Conservation (phyloP, 2,888 invertebrate genomes). For the Andrena chrysosceles region DNA sequence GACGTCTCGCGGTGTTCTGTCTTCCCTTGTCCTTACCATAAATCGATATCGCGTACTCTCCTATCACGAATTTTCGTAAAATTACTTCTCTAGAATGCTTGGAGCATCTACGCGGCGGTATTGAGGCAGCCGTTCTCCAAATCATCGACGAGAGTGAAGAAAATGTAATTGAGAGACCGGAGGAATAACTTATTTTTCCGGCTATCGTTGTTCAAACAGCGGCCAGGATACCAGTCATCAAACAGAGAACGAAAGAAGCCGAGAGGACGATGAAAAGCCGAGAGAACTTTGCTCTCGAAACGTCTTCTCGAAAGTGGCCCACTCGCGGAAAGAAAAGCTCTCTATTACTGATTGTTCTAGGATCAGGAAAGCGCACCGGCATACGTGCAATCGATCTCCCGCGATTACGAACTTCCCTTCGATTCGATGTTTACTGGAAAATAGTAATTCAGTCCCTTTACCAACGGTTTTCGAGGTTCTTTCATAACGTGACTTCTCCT, state of each 20-base stretch:
- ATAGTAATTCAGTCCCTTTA: neutral
- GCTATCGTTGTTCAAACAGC: constrained; percentile 39
- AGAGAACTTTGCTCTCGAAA: constrained; percentile 31
- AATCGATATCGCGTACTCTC: neutral
- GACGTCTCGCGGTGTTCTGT: neutral
- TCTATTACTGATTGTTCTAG: constrained; percentile 9
- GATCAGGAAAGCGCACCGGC: neutral
- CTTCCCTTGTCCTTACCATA: neutral
- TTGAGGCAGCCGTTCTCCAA: neutral
- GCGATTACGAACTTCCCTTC: neutral
- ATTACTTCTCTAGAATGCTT: neutral
- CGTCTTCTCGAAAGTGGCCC: constrained; percentile 41
- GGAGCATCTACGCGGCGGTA: neutral
- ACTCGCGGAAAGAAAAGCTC: constrained; percentile 39
- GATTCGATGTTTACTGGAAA: constrained; percentile 24
- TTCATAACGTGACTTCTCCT: neutral
- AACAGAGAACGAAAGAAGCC: constrained; percentile 21
- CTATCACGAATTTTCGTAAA: neutral
- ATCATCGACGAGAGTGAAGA: constrained; percentile 11
- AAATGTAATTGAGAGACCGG: constrained; percentile 33
- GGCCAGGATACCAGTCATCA: constrained; percentile 19
- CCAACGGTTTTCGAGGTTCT: neutral
- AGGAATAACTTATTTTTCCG: constrained; percentile 33
- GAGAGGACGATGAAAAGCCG: constrained; percentile 15
- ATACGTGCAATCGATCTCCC: constrained; percentile 37